phyloP scores from a whole-genome alignment of 1,140 invertebrate genomes.

The Stegodyphus mimosarum region DNA sequence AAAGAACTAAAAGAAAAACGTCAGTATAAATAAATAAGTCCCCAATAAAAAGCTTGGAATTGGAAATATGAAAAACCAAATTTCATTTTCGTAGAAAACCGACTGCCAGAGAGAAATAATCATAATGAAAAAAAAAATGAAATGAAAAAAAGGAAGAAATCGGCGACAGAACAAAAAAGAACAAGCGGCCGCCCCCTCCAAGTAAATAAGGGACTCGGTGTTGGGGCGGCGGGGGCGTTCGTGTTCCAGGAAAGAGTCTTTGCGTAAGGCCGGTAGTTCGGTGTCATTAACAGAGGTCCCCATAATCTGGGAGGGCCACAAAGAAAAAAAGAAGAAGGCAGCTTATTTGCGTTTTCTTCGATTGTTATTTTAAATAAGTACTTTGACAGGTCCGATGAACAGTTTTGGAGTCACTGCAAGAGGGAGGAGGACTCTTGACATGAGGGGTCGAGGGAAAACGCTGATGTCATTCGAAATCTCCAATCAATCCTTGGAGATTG shows the following conservation, averaged over 20 bases:
- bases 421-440: too few species aligned
- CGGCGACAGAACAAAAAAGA: background rate
- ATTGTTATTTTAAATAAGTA: background rate
- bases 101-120: background rate
- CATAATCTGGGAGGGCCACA: background rate
- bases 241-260: background rate
- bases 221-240: background rate
- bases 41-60: background rate
- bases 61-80: background rate
- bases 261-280: slow-evolving; percentile 9
- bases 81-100: slow-evolving; percentile 2
- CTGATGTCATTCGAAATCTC: too few species aligned
- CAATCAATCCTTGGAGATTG: too few species aligned
- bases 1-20: too few species aligned
- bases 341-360: background rate
- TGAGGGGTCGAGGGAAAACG: too few species aligned
- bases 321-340: background rate
- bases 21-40: background rate
- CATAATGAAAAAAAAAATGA: background rate
- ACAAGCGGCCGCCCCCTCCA: background rate
- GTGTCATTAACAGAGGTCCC: background rate
- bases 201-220: too few species aligned
- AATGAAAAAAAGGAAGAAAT: background rate
- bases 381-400: slow-evolving; percentile 5
- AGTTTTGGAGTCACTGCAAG: background rate